phyloP scores from a whole-genome alignment of 2,113 vertebrate genomes.

The Herpetotheres cachinnans region DNA sequence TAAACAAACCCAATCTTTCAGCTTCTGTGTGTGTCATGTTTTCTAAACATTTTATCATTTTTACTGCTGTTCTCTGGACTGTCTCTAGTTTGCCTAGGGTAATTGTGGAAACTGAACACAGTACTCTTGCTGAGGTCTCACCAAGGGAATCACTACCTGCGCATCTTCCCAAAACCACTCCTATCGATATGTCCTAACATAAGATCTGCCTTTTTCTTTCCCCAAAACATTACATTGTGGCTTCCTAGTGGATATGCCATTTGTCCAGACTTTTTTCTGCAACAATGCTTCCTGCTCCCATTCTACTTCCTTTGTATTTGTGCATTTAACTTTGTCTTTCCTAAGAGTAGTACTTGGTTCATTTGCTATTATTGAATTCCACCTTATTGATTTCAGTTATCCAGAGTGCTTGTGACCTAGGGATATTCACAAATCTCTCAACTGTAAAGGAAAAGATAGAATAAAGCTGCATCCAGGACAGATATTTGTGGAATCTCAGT shows the following conservation, averaged over 20 bases:
- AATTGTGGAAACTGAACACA: neutral
- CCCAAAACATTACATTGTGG: neutral
- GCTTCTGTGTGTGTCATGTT: neutral
- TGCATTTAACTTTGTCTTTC: neutral
- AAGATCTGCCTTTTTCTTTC: neutral
- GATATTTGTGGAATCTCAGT: neutral
- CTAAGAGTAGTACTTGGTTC: neutral
- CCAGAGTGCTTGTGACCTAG: neutral
- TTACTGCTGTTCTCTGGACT: neutral
- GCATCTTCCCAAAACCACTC: neutral
- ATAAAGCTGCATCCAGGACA: neutral
- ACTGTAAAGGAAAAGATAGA: neutral
- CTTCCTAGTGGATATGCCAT: neutral
- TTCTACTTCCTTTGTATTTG: neutral
- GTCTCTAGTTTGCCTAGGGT: neutral
- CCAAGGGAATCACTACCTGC: neutral
- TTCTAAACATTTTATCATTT: neutral
- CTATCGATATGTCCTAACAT: neutral
- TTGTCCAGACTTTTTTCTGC: neutral
- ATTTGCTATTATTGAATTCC: neutral
- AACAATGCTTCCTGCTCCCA: neutral
- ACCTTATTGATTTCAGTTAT: neutral
- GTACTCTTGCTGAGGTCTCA: neutral
- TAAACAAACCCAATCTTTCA: neutral
- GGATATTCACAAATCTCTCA: neutral